These are phyloP conservation scores for Tetragonula clypearis DNA, from an alignment of 1,140 invertebrate genomes.

Conservation along the genomic window DNA sequence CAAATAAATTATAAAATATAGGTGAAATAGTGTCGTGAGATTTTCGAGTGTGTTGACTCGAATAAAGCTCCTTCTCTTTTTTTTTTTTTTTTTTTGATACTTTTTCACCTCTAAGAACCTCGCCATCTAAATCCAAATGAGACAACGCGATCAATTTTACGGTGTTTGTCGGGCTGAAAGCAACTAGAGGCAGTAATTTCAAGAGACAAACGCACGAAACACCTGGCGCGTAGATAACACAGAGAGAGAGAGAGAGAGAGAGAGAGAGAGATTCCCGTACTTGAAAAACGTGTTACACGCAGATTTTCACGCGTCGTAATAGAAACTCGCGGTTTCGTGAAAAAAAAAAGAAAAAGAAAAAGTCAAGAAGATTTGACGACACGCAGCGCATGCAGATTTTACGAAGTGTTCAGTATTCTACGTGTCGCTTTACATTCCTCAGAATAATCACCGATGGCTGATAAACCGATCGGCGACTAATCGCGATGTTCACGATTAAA, in stretches of 20 bases:
- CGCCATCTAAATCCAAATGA: not conserved
- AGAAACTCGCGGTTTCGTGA: not conserved
- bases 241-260: not conserved
- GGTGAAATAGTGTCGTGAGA: no score
- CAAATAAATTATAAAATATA: no score
- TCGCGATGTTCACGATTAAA: not conserved
- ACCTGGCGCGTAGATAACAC: not conserved
- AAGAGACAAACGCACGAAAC: slow-evolving; percentile 1
- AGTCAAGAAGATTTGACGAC: slow-evolving; percentile 20
- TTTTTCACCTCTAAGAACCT: no score
- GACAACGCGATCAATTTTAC: not conserved
- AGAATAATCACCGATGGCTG: not conserved
- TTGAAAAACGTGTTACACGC: not conserved
- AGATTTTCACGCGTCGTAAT: not conserved
- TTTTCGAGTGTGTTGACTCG: no score
- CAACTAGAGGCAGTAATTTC: not conserved
- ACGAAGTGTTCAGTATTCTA: not conserved
- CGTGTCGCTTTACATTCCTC: slow-evolving; percentile 6
- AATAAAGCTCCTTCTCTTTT: not conserved
- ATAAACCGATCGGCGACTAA: slow-evolving; percentile 16
- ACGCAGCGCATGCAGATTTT: slow-evolving; percentile 29
- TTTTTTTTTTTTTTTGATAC: not conserved
- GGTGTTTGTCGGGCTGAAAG: not conserved
- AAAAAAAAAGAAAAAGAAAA: no score
- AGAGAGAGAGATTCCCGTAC: not conserved